These are phyloP conservation scores for Hedychridium roseum DNA, from an alignment of 2,888 invertebrate genomes.

Conservation along the genomic window DNA sequence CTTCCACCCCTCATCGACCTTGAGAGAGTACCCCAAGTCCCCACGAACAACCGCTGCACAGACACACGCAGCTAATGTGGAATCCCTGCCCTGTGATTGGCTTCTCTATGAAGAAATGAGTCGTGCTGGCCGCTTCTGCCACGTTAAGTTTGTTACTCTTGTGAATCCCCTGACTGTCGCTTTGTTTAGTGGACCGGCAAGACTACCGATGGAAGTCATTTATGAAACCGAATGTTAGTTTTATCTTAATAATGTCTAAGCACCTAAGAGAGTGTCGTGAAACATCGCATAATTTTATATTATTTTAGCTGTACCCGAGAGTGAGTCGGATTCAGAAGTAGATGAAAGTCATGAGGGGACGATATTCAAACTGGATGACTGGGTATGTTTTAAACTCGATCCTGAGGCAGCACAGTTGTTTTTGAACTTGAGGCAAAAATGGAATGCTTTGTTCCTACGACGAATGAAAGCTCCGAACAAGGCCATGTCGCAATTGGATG, in stretches of 20 bases:
- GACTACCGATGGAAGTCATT: constrained; percentile 67
- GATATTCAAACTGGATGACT: constrained; percentile 75
- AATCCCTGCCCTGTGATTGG: constrained; percentile 79
- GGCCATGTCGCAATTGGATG: constrained; percentile 70
- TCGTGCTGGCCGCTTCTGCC: constrained; percentile 73
- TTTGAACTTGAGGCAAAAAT: constrained; percentile 76
- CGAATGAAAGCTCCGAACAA: constrained; percentile 70
- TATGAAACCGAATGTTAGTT: constrained; percentile 60
- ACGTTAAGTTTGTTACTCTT: constrained; percentile 81
- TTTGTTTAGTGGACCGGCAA: constrained; percentile 77
- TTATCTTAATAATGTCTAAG: constrained; percentile 2
- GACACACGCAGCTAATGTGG: constrained; percentile 60
- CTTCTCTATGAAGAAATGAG: constrained; percentile 87
- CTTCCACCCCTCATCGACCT: constrained; percentile 71
- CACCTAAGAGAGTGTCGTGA: too few species aligned
- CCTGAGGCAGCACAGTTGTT: constrained; percentile 73
- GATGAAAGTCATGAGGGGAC: constrained; percentile 65
- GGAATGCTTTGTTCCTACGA: constrained; percentile 74
- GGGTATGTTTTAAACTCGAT: constrained; percentile 77
- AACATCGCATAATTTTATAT: constrained; percentile 1
- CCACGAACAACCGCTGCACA: constrained; percentile 52
- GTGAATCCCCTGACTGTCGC: constrained; percentile 84
- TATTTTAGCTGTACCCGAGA: constrained; percentile 53
- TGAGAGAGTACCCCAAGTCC: constrained; percentile 63
- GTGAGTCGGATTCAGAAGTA: constrained; percentile 66